Evolutionary conservation across 2,888 invertebrate species (phyloP), one percentile per base, ranked within the genome.

Genomic region (Sceliomorpha sp.): DNA sequence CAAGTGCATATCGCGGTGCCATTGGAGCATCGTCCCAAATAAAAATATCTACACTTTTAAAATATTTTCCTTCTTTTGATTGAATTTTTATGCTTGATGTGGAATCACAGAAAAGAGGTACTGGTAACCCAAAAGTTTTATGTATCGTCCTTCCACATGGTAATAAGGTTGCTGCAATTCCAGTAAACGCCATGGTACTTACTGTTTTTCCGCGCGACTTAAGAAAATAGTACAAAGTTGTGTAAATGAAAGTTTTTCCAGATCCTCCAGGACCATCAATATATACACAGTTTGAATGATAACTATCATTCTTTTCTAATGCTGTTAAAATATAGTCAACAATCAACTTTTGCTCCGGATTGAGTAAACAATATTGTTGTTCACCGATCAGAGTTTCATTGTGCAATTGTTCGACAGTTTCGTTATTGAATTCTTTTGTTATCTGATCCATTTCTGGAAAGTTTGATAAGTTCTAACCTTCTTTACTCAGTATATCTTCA

Each of bases 91-190:
- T 69, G 47, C 50, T 68, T n/a, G 62, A 69, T 9, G 72, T 48
- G 3, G 71, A 70, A 67, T 8, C 79, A 73, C 14, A 68, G 70
- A 29, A 87, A 62, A 15, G 29, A 14, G 55, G 48, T 1, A 80
- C 59, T 17, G 81, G 83, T 13, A 84, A 42, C 17, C 75, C 70
- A 58, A 86, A 86, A 10, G 70, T 50, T 5, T 75, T 74, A 55
- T 87, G 86, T 0, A 74, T 74, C n/a, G 86, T 88, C 47, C 72
- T 55, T 2, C 86, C 88, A 10, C 78, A 0, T 59, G 51, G 37
- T 14, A 60, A 26, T 37, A 86, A 59, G 17, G 75, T 80, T 1
- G 82, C 81, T 1, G 83, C 82, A 15, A 83, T 82, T 3, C 83
- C 84, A 1, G 82, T 83, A 56, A 74, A 81, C 0, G 84, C 82